Evolutionary conservation across 2,113 vertebrate species (phyloP), one percentile per base, ranked within the genome.

Genomic region (Brevimyrus niger): DNA sequence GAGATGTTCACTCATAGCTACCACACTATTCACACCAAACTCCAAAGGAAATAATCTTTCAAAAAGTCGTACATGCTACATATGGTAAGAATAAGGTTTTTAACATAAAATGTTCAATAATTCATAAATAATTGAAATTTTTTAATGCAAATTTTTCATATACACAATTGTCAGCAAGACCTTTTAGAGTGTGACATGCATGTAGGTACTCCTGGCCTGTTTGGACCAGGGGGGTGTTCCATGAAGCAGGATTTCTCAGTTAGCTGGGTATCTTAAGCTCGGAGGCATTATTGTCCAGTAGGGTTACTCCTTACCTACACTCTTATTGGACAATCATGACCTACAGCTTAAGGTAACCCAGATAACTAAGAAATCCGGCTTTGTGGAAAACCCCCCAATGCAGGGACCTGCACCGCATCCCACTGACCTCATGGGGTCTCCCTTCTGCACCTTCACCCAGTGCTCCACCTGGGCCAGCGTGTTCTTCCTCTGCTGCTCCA

Each of bases 371-470:
- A 69, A 69, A 69, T 31, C n/a, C 61, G 10, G 61, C 61, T 69
- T 69, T 69, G 61, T 69, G 61, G 61, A 69, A 69, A 27, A 69
- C 61, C n/a, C 61, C 27, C 10, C n/a, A 11, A 27, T 10, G 27
- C 61, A 69, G 61, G 61, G n/a, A 69, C n/a, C 61, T 11, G 61
- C 61, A 69, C 61, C 10, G 3, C 61, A 69, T 4, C 87, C 1
- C 69, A 95, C 97, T 93, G 86, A 98, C 98, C 97, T 98, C 95
- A 94, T 96, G 84, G 94, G 88, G 0, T 98, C 97, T 48, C 94
- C 95, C 94, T 97, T 99, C 94, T 97, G 98, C 88, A 96, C 94
- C 93, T 98, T 97, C 6, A 98, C 96, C 98, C 98, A 99, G 87
- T 97, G 96, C 89, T 99, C 97, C 95, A 97, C 97, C 88, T 98